Conservation (phyloP, 2,888 invertebrate genomes). For the Lathronympha strigana region DNA sequence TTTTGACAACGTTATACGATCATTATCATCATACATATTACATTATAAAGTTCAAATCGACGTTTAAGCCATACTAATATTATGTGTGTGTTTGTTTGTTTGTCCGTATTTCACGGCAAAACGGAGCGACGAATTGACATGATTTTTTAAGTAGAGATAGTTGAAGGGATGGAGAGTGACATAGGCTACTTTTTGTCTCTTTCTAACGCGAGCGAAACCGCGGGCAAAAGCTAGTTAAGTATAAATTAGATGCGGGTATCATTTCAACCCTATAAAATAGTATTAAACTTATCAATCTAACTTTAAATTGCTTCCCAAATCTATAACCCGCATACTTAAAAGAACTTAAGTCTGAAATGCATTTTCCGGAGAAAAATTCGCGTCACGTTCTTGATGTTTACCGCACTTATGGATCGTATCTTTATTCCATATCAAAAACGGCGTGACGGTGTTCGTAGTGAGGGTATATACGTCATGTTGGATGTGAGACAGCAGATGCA, state of each 20-base stretch:
- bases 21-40: too few relatives aligned
- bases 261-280: background rate
- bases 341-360: conserved; percentile 7
- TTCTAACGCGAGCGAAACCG: too few relatives aligned
- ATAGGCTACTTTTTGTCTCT: too few relatives aligned
- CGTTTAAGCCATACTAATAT: background rate
- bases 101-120: too few relatives aligned
- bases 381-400: conserved; percentile 28
- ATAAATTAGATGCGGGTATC: background rate
- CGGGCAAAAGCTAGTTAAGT: too few relatives aligned
- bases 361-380: conserved; percentile 23
- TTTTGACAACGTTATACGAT: too few relatives aligned
- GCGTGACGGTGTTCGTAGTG: background rate
- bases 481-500: conserved; percentile 14
- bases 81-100: too few relatives aligned
- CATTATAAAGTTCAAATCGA: background rate
- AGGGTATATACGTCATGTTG: conserved; percentile 9
- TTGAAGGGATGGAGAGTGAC: too few relatives aligned
- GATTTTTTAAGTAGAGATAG: too few relatives aligned
- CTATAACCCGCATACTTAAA: conserved; percentile 10
- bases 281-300: background rate
- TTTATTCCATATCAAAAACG: background rate
- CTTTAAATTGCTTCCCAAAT: conserved; percentile 12
- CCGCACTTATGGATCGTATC: conserved; percentile 35
- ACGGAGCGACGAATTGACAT: too few relatives aligned